These are phyloP conservation scores for Sisyra nigra DNA, from an alignment of 2,888 invertebrate genomes.

Conservation along the genomic window DNA sequence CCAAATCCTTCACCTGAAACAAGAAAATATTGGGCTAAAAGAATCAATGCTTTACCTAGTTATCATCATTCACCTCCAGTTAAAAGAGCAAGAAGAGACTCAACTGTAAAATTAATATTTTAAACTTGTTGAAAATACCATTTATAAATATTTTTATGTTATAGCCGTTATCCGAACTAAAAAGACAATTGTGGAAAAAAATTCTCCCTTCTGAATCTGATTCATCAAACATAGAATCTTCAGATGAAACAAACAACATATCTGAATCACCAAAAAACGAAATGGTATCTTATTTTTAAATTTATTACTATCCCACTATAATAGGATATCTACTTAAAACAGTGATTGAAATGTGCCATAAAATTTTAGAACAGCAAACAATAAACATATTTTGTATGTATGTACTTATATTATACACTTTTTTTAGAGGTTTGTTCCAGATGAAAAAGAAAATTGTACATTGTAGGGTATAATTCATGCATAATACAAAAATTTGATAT, in stretches of 20 bases:
- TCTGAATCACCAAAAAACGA: not conserved
- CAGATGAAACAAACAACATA: not conserved
- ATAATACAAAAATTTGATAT: no score
- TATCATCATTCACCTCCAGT: constrained; percentile 22
- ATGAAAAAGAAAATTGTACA: no score
- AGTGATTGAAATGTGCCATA: no score
- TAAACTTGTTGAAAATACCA: not conserved
- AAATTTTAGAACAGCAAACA: no score
- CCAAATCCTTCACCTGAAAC: constrained; percentile 32
- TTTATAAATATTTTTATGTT: constrained; percentile 12
- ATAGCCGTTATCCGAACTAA: constrained; percentile 39
- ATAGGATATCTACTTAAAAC: no score
- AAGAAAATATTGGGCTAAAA: constrained; percentile 31
- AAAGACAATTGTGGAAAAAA: constrained; percentile 29
- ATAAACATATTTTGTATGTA: no score
- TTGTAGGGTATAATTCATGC: not conserved
- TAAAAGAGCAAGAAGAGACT: constrained; percentile 18
- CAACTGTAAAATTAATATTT: constrained; percentile 21
- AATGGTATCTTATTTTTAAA: no score
- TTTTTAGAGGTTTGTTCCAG: not conserved
- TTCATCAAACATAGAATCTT: not conserved
- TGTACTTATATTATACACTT: no score
- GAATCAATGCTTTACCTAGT: constrained; percentile 32
- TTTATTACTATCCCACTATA: no score
- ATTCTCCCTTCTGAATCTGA: constrained; percentile 16